Evolutionary conservation across 30 jellyfish, hydroid and myxozoan species (phyloP), one percentile per base, ranked within the genome.

Genomic region (Turritopsis rubra): DNA sequence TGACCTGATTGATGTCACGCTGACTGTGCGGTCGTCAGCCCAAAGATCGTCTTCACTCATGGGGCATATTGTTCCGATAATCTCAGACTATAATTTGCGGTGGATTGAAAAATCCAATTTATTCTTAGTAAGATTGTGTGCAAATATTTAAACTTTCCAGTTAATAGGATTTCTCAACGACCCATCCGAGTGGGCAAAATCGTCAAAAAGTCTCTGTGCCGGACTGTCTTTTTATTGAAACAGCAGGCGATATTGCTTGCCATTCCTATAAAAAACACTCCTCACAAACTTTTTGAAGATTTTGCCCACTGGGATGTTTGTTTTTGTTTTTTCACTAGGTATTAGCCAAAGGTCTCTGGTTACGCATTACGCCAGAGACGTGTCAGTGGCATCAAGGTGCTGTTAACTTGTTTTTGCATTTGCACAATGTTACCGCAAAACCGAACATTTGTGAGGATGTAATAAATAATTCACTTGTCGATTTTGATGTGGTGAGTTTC

Each of bases 1-100:
- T 85, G 98, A 92, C 79, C 80, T 92, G 70, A 71, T 92, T 8
- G 87, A 92, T 75, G 96, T 92, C 87, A 85, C 92, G n/a, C 87
- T 86, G 28, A 87, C 91, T 65, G 95, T 81, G 0, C 54, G 70
- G 20, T 73, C 79, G 18, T 75, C 71, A 21, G 81, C 72, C 25
- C 74, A 80, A 21, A 23, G 8, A 18, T 26, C 75, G 7, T 25
- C 75, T 21, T 70, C 71, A 53, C 77, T 84, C 27, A 71, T 82
- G 16, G 85, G 91, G 13, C 86, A 84, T 54, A 88, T 91, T 25
- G 85, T 87, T n/a, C 97, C 97, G 27, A 73, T 91, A 52, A 87
- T 91, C 66, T 81, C 96, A 17, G 73, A 25, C 8, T 74, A 81
- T 20, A 87, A 83, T 78, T 81, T 91, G 25, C 80, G 41, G 25